Conservation (phyloP, 2,113 vertebrate genomes). For the Channa argus region DNA sequence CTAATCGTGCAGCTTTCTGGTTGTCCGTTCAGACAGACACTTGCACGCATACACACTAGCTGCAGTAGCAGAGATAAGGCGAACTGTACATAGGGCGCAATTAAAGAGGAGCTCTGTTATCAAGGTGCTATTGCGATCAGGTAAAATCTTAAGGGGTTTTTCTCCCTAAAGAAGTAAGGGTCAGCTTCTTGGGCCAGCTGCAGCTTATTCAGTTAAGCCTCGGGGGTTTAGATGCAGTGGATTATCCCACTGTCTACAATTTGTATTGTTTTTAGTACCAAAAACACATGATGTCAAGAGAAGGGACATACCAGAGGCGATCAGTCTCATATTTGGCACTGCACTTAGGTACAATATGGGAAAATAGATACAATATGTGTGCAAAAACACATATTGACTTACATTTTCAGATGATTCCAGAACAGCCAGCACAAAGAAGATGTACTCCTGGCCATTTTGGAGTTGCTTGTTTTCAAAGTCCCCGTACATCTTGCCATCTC, state of each 20-base stretch:
- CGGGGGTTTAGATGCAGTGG: neutral
- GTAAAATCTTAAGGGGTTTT: constrained; percentile 73
- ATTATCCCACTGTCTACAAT: constrained; percentile 27
- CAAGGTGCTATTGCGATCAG: constrained; percentile 71
- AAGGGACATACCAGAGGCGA: neutral
- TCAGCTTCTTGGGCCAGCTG: constrained; percentile 61
- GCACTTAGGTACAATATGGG: neutral
- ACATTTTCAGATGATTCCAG: constrained; percentile 97
- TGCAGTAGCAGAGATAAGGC: constrained; percentile 82
- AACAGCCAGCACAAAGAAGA: constrained; percentile 96
- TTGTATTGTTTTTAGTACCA: constrained; percentile 21
- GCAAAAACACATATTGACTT: constrained; percentile 73
- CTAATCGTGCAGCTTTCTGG: constrained; percentile 73
- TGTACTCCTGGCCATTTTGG: constrained; percentile 95
- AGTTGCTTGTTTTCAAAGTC: constrained; percentile 98
- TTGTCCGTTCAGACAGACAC: constrained; percentile 56
- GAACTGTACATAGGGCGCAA: constrained; percentile 73
- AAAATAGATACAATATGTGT: constrained; percentile 4
- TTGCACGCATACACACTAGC: constrained; percentile 72
- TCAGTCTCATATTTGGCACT: neutral
- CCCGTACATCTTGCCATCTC: constrained; percentile 93
- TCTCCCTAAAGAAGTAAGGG: constrained; percentile 60
- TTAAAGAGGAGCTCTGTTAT: constrained; percentile 78
- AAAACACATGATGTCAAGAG: constrained; percentile 8
- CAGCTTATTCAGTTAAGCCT: constrained; percentile 54